These are phyloP conservation scores for Neoniphon sammara DNA, from an alignment of 2,797 vertebrate genomes.

Conservation along the genomic window DNA sequence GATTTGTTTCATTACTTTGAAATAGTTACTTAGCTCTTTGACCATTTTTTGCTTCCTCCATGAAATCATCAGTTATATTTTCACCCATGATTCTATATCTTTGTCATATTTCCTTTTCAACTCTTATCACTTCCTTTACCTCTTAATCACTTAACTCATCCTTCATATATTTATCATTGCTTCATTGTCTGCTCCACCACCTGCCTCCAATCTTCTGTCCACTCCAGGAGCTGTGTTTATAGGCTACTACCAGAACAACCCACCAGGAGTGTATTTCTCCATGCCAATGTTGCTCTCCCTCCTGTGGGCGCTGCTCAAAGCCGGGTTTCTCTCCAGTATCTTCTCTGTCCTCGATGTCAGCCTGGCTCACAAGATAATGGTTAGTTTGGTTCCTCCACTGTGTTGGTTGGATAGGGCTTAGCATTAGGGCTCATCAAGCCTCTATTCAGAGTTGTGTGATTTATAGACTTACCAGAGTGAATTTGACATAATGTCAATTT, in stretches of 20 bases:
- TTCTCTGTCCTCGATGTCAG: constrained; percentile 80
- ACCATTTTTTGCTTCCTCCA: too few relatives aligned
- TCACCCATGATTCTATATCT: not conserved
- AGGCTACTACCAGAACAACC: constrained; percentile 86
- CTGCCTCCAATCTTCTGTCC: not conserved
- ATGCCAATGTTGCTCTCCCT: constrained; percentile 82
- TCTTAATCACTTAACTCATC: not conserved
- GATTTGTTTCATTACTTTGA: too few relatives aligned
- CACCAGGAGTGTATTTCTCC: constrained; percentile 84
- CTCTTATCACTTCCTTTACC: not conserved
- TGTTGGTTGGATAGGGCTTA: not conserved
- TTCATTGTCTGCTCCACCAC: not conserved
- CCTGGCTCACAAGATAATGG: constrained; percentile 71
- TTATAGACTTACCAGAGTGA: too few relatives aligned
- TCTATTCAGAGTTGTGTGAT: not conserved
- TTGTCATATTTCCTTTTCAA: not conserved
- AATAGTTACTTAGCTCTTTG: too few relatives aligned
- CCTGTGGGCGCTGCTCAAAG: constrained; percentile 85
- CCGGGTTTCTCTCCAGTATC: constrained; percentile 83
- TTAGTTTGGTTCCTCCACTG: constrained; percentile 55
- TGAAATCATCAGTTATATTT: not conserved
- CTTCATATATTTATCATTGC: too few relatives aligned
- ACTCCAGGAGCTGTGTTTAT: constrained; percentile 86
- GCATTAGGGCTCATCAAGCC: not conserved
- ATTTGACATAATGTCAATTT: too few relatives aligned